These are phyloP conservation scores for Datnioides undecimradiatus DNA, from an alignment of 2,113 vertebrate genomes.

Conservation along the genomic window DNA sequence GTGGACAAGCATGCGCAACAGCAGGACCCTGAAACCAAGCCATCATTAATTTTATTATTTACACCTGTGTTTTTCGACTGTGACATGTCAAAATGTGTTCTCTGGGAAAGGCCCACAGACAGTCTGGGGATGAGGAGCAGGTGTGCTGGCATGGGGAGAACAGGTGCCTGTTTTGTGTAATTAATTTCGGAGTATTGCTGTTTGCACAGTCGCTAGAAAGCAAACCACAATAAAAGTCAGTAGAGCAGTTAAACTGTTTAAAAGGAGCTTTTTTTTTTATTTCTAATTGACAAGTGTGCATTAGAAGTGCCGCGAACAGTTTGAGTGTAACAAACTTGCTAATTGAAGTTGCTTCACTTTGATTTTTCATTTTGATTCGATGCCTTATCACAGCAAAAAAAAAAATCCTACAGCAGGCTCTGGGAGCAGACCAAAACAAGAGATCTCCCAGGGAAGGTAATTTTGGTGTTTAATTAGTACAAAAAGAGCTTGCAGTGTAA, in stretches of 20 bases:
- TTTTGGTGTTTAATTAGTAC: conserved; percentile 63
- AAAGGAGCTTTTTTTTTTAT: neutral
- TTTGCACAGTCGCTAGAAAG: neutral
- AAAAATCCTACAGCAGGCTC: conserved; percentile 19
- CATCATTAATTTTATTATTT: neutral
- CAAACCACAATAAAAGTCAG: neutral
- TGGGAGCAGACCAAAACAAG: conserved; percentile 13
- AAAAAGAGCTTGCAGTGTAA: conserved; percentile 43
- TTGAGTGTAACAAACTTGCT: conserved; percentile 14
- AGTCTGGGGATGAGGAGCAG: neutral
- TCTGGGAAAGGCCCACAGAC: neutral
- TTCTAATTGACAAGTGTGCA: neutral
- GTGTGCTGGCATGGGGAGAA: neutral
- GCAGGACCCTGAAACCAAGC: neutral
- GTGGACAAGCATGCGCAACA: neutral
- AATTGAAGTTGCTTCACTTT: conserved; percentile 20
- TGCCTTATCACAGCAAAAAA: conserved; percentile 33
- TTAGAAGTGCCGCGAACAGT: neutral
- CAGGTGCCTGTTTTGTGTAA: conserved; percentile 1
- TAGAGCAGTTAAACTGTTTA: neutral
- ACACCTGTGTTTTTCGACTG: neutral
- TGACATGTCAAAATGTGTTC: neutral
- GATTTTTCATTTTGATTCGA: conserved; percentile 27
- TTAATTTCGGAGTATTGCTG: neutral
- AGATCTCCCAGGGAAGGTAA: conserved; percentile 29